A percentile compares a stretch with the other conserved stretches of the same genome.
These are phyloP conservation scores for Aythya baeri DNA, from an alignment of 2,113 vertebrate genomes.

Conservation along the genomic window DNA sequence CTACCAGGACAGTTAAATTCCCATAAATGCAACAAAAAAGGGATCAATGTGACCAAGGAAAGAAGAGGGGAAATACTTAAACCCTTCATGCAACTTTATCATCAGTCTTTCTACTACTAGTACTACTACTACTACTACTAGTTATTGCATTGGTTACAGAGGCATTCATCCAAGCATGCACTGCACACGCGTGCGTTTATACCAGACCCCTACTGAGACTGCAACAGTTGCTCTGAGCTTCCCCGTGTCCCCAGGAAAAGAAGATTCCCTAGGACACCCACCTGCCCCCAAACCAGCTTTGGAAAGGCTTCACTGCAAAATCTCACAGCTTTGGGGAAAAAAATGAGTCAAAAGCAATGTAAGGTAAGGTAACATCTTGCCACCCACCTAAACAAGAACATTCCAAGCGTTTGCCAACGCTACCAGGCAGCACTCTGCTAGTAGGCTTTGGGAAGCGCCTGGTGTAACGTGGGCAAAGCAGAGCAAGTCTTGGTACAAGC, in stretches of 20 bases:
- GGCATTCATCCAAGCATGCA: neutral
- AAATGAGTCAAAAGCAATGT: neutral
- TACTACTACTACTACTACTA: neutral
- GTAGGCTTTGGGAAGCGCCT: neutral
- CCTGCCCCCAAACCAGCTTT: neutral
- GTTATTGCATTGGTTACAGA: neutral
- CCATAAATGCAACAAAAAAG: neutral
- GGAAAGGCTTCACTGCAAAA: neutral
- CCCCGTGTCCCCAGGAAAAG: neutral
- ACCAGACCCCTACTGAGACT: neutral
- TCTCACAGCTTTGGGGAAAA: neutral
- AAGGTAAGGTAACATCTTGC: neutral
- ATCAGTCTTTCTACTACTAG: neutral
- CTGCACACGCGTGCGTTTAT: neutral
- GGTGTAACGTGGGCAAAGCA: neutral
- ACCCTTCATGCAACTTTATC: neutral
- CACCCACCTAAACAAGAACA: neutral
- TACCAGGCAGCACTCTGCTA: neutral
- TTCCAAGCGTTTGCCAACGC: rapidly evolving
- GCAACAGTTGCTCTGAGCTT: neutral
- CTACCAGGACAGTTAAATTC: neutral
- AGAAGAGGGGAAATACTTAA: neutral
- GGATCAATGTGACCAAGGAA: neutral
- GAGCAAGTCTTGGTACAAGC: neutral
- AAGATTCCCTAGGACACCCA: neutral